Evolutionary conservation across 2,797 vertebrate genomes (phyloP), one percentile per base, ranked within the genome.

Genomic region (Sebastes paucispinis): DNA sequence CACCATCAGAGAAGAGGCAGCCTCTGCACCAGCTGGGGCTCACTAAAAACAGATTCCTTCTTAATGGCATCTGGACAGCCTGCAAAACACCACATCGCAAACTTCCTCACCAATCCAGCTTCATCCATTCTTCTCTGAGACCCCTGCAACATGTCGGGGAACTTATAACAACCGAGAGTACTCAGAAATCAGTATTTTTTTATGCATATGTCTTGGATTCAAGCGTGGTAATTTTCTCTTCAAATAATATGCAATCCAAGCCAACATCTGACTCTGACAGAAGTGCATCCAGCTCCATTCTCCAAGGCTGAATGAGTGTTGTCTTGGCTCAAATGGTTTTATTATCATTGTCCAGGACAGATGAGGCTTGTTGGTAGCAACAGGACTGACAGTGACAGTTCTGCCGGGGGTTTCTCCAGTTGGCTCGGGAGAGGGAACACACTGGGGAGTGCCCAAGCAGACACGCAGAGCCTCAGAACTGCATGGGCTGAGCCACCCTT

Each of bases 1-100:
- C 88, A 86, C 88, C 85, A 79, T 90, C 83, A 67, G 83, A 87
- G 75, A 62, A 47, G 75, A 84, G 73, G 84, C 76, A 65, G 82
- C 83, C 75, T 84, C 89, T 76, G 80, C 89, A 89, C 83, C 92
- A 92, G 90, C 92, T 87, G 86, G 81, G 93, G 70, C 88, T 82
- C 85, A 76, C 83, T 82, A 73, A 87, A 89, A 91, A 83, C 88
- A 81, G 74, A 73, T 69, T 75, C 84, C 72, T 57, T 66, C 82
- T 84, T 87, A 83, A 83, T 85, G 80, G 82, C 84, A 91, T 88
- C 87, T 90, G 92, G 90, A 92, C 86, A 73, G 31, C 63, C 74
- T 72, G 59, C 10, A 2, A 71, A 75, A 54, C 74, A 43, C 20
- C 59, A 39, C 73, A 65, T 57, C 50, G 59, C 66, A 80, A 77